Base-by-base conservation (phyloP, 35 echinoderm and acorn worm species). In the Strongylocentrotus purpuratus region DNA sequence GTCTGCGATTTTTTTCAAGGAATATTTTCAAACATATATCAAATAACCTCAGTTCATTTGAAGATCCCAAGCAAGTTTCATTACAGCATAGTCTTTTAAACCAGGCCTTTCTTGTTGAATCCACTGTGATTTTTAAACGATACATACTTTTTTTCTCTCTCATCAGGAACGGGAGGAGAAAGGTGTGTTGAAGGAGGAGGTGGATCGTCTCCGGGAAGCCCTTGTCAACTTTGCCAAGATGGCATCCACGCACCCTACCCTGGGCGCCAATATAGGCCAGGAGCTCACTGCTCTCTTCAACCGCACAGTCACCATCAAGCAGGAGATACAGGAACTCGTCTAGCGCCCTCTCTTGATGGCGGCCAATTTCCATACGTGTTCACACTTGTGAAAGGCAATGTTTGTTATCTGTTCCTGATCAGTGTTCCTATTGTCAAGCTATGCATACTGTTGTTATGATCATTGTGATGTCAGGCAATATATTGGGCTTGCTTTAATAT, bases 81-180 rank as follows among this genome's bases (percentile, higher is more conserved):
- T 22, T 13, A 31, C 85, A 55, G 50, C 50, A 55, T 55, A 55
- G 10, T 55, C 50, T 55, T 15, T 55, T 55, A 14, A 11, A 55
- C 50, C 10, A 13, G 50, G 11, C 15, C 50, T 14, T 55, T 55
- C 10, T 55, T 55, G 1, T 2, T 55, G 50, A 55, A 55, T 55
- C 50, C 9, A 55, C 47, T 31, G 32, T 46, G 11, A n/a, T 78
- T 78, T 78, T 78, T 4, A 20, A 8, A 78, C 5, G 7, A 78
- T 78, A n/a, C 47, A n/a, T 87, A 4, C 28, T 95, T 33, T 95
- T 11, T 65, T 90, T 88, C 32, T n/a, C 18, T 9, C 33, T 61
- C 88, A 47, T 9, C 89, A 98, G 97, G 97, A 98, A 90, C 90
- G 97, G 0, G 96, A 98, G 70, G 97, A 98, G 86, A 96, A 96